Base-by-base conservation (phyloP, 2,888 invertebrate species). In the Itoplectis maculator region DNA sequence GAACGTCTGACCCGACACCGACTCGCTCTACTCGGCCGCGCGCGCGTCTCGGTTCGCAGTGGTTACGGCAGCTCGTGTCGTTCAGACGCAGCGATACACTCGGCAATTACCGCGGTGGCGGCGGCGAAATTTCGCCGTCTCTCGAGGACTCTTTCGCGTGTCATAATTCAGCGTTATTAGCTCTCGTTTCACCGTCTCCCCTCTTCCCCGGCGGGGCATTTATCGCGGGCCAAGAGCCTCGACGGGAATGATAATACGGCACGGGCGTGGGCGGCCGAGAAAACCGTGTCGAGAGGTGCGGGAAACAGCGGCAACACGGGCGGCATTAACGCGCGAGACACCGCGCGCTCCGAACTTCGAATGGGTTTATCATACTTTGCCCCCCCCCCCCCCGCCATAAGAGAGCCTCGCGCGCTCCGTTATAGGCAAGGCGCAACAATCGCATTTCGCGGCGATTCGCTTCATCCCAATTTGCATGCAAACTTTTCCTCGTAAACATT, bases 361-460 rank as follows among this genome's bases (percentile, higher is more conserved):
- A 82, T 79, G 76, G 78, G 79, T 82, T 79, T 82, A 79, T 82
- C 82, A 82, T 82, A 82, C 79, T 82, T 82, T 79, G 79, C 68
- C 63, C 73, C 68, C 63, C 72, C n/a, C n/a, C 5, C 29, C 63
- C 68, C 68, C 63, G 72, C 74, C 65, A n/a, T n/a, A 20, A 59
- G 59, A 45, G 42, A 40, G 40, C 47, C 69, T 45, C 47, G 54
- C 68, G 69, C 69, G n/a, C n/a, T n/a, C n/a, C n/a, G n/a, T n/a
- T 56, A 49, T 45, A 45, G 47, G 72, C 72, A 35, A n/a, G n/a
- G n/a, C n/a, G 47, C 63, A 79, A 82, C 82, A 79, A 82, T 75
- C 75, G 76, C 79, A 82, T 82, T 82, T 79, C 63, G 45, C 37
- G 59, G 56, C 82, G 63, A 76, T 79, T 82, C 68, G 15, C 76